Evolutionary conservation across 2,888 invertebrate species (phyloP).

Genomic region (Sepiola atlantica): DNA sequence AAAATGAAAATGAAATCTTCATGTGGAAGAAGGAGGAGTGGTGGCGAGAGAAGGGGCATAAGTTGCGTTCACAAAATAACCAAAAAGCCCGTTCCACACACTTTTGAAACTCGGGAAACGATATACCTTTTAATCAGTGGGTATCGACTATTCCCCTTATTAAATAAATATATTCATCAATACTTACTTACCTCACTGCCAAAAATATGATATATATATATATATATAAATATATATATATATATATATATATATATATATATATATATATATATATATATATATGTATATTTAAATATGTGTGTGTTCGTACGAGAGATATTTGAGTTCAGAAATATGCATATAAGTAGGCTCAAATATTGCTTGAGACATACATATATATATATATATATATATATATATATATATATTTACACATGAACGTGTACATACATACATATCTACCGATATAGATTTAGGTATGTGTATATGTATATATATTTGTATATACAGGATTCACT

Average conservation of each 20-base stretch:
- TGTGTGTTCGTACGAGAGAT: background rate
- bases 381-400: background rate
- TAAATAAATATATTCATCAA: background rate
- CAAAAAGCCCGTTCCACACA: background rate
- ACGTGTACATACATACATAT: background rate
- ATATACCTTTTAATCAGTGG: background rate
- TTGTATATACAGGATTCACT: background rate
- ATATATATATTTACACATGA: background rate
- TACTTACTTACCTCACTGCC: background rate
- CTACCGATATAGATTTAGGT: background rate
- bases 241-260: no score
- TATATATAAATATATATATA: background rate
- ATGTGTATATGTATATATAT: background rate
- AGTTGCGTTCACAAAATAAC: background rate
- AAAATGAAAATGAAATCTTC: background rate
- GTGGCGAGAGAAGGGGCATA: background rate
- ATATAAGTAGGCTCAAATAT: background rate
- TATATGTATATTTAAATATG: no score
- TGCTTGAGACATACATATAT: background rate
- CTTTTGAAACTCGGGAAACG: background rate
- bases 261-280: no score
- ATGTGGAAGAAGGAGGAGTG: background rate
- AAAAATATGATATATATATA: background rate
- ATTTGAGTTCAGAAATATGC: background rate
- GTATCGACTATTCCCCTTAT: background rate